A percentile compares a stretch with the other conserved stretches of the same genome.
Conservation (phyloP, 2,888 invertebrate genomes). For the Drosophila pegasa region DNA sequence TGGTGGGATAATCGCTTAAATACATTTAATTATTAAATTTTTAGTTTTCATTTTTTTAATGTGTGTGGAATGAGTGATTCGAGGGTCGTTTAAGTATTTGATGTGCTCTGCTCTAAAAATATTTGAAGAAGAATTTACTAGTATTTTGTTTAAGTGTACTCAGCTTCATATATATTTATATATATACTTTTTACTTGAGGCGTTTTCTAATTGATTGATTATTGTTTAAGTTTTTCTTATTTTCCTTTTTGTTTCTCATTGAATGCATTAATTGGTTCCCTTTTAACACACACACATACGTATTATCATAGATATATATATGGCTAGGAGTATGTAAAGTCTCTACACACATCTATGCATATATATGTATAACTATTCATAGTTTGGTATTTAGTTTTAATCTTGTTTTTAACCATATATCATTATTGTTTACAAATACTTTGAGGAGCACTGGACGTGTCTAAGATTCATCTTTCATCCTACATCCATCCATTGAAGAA, state of each 20-base stretch:
- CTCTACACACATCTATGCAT: slow-evolving; percentile 12
- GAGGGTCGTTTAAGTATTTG: slow-evolving; percentile 23
- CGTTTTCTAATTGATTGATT: slow-evolving; percentile 68
- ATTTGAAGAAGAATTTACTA: slow-evolving; percentile 46
- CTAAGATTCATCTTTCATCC: slow-evolving; percentile 71
- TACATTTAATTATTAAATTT: slow-evolving; percentile 21
- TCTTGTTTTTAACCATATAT: slow-evolving; percentile 45
- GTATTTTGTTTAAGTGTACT: slow-evolving; percentile 16
- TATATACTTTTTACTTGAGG: slow-evolving; percentile 47
- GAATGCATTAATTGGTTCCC: slow-evolving; percentile 73
- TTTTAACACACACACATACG: slow-evolving; percentile 56
- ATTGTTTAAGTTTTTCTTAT: slow-evolving; percentile 28
- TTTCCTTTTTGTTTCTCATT: slow-evolving; percentile 23
- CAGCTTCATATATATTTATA: slow-evolving; percentile 1
- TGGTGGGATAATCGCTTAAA: slow-evolving; percentile 82
- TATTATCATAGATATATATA: slow-evolving; percentile 40
- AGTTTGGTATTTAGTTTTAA: slow-evolving; percentile 28
- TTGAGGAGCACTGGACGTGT: slow-evolving; percentile 84
- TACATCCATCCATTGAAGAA: slow-evolving; percentile 40
- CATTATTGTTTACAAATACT: slow-evolving; percentile 83
- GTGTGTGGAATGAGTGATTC: slow-evolving; percentile 17
- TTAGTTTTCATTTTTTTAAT: slow-evolving; percentile 28
- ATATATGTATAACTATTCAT: slow-evolving; percentile 52
- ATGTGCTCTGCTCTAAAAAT: slow-evolving; percentile 44
- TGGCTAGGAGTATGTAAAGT: slow-evolving; percentile 10